Evolutionary conservation across 2,888 invertebrate species (phyloP), one percentile per base, ranked within the genome.

Genomic region (Congeria kusceri): DNA sequence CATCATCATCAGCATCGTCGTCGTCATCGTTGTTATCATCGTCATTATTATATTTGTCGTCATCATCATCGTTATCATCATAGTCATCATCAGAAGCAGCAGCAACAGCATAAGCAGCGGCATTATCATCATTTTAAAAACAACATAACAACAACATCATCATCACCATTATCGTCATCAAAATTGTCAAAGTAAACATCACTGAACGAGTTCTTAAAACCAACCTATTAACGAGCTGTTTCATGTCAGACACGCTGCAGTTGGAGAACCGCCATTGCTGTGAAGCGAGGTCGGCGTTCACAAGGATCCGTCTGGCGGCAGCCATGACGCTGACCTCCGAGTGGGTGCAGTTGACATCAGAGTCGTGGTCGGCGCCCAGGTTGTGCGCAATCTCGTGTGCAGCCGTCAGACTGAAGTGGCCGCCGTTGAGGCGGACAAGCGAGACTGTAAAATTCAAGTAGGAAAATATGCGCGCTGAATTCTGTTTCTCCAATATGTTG

Each of bases 211-310:
- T 39, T 39, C 39, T 39, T 13, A 5, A 13, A 39, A 39, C 39
- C 1, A 11, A 53, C 53, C 53, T 53, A 53, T 20, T 25, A 2
- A 53, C 53, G 53, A 23, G n/a, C 25, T 53, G 20, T 18, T 53
- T 53, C 53, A 53, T 53, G n/a, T 20, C 53, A 25, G 25, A 20
- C 13, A 53, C 53, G 25, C 53, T 53, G 53, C 53, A 53, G 53
- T 53, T 53, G 13, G 53, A 53, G 53, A 53, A 53, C 13, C 53
- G 53, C 53, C 53, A 53, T 25, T 53, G 53, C 53, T 20, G 2
- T 18, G 53, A 25, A 9, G 53, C 53, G 25, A 23, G 23, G 23
- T 53, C 53, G 23, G 20, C 53, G 23, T 20, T 25, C 1, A 25
- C 23, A 20, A 53, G 25, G 3, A 18, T 25, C 23, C 5, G 23